phyloP scores from a whole-genome alignment of 2,113 vertebrate species.

The Arizona elegans region DNA sequence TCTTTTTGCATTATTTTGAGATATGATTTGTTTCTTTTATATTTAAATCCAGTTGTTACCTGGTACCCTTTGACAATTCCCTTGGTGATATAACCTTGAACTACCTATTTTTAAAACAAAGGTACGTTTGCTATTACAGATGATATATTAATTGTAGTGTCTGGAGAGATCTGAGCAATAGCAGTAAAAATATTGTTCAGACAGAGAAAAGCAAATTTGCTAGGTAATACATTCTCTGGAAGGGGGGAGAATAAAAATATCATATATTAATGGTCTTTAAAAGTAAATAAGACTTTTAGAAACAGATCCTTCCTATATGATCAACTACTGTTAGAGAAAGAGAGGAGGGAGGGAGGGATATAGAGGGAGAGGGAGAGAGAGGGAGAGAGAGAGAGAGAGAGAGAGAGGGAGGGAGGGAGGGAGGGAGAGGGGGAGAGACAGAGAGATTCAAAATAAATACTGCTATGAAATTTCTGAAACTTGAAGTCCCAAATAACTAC shows the following conservation, averaged over 20 bases:
- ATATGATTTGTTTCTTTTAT: neutral
- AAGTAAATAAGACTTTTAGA: neutral
- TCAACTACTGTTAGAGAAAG: neutral
- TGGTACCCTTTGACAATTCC: neutral
- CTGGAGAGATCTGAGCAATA: neutral
- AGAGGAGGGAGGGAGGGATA: too few relatives aligned
- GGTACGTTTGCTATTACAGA: neutral
- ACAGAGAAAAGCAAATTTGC: neutral
- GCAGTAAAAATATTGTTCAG: neutral
- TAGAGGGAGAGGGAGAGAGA: too few relatives aligned
- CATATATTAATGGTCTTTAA: neutral
- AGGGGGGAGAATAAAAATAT: neutral
- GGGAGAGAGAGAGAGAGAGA: too few relatives aligned
- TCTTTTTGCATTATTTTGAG: neutral
- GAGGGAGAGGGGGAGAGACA: too few relatives aligned
- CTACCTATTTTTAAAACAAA: neutral
- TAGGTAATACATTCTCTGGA: neutral
- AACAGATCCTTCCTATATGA: neutral
- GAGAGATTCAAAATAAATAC: neutral
- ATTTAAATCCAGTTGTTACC: neutral
- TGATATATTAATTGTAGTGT: neutral
- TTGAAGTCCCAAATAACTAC: neutral
- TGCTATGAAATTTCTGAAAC: neutral
- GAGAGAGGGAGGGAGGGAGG: too few relatives aligned
- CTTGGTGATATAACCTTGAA: neutral